Evolutionary conservation across 1,140 invertebrate genomes (phyloP).

Genomic region (Drosophila paulistorum): DNA sequence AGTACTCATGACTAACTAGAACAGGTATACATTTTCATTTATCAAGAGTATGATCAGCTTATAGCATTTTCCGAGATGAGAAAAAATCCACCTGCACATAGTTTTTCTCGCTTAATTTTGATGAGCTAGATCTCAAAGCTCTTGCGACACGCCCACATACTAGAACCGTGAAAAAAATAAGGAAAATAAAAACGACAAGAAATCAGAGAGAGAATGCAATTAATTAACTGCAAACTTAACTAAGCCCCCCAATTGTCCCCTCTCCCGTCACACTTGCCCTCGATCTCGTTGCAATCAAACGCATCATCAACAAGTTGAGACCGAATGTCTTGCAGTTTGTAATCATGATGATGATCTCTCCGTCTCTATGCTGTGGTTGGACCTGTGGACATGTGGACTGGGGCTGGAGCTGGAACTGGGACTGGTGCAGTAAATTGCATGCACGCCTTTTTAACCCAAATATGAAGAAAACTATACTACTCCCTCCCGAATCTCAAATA

Average conservation of each 20-base stretch:
- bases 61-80: background rate
- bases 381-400: background rate
- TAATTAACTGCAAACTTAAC: conserved; percentile 47
- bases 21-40: conserved; percentile 1
- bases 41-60: background rate
- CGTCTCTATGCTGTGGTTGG: background rate
- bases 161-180: conserved; percentile 11
- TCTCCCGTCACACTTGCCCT: background rate
- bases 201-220: conserved; percentile 30
- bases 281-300: conserved; percentile 56
- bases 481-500: background rate
- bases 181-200: conserved; percentile 4
- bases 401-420: background rate
- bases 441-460: conserved; percentile 77
- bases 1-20: background rate
- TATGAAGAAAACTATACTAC: conserved; percentile 40
- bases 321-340: conserved; percentile 26
- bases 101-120: conserved; percentile 1
- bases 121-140: background rate
- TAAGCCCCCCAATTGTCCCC: conserved; percentile 8
- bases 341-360: conserved; percentile 45
- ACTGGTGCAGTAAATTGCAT: conserved; percentile 64
- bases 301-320: conserved; percentile 46
- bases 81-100: background rate
- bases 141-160: background rate